Percentiles rank a stretch among this genome's conserved stretches.
Evolutionary conservation across 1,140 invertebrate genomes (phyloP).

Genomic region (Bombyx mandarina): DNA sequence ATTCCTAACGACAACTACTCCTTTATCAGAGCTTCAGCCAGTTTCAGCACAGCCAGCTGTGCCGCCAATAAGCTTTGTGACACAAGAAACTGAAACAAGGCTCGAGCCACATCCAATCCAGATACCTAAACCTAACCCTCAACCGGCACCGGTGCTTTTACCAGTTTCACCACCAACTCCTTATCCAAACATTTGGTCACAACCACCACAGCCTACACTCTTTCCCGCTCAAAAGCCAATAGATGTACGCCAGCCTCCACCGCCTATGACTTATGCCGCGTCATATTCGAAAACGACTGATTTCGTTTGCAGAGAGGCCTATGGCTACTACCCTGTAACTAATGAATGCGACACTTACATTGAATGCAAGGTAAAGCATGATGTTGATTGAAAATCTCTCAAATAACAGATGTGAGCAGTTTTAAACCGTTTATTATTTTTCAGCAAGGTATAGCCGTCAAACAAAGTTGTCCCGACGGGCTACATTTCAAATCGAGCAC

Average conservation of each 20-base stretch:
- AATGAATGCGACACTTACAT: constrained; percentile 35
- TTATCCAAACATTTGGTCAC: not conserved
- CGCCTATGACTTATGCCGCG: not conserved
- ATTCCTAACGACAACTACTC: too few relatives aligned
- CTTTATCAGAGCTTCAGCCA: too few relatives aligned
- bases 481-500: constrained; percentile 34
- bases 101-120: too few relatives aligned
- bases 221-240: not conserved
- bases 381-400: not conserved
- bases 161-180: not conserved
- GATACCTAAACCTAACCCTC: too few relatives aligned
- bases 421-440: constrained; percentile 11
- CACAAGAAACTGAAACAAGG: too few relatives aligned
- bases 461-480: constrained; percentile 33
- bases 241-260: not conserved
- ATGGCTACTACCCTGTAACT: constrained; percentile 27
- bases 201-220: not conserved
- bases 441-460: constrained; percentile 23
- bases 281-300: constrained; percentile 3
- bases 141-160: not conserved
- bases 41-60: too few relatives aligned
- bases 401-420: too few relatives aligned
- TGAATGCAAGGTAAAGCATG: constrained; percentile 37
- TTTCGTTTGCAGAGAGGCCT: constrained; percentile 20
- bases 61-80: too few relatives aligned